Base-by-base conservation (phyloP, 2,113 vertebrate species). In the Pterophyllum scalare region DNA sequence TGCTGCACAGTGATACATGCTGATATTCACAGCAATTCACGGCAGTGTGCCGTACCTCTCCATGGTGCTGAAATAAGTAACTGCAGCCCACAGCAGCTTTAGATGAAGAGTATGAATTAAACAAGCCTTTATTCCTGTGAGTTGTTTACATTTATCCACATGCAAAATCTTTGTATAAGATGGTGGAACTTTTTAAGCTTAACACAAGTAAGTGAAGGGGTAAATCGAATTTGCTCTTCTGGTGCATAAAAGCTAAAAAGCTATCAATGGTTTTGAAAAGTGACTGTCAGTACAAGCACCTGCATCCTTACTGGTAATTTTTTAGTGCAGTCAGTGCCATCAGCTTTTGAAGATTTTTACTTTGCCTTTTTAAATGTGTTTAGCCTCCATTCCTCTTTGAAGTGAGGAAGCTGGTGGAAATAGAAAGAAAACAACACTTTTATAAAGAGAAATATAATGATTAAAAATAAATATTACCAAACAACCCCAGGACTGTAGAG, bases 21-120 rank as follows among this genome's bases (percentile, higher is more conserved):
- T 43, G 38, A 52, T 57, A n/a, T 46, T 49, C 14, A 56, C 7
- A 59, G 2, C 35, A 13, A 54, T 52, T 8, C 12, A 24, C 59
- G 19, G 6, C 9, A 22, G 13, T 33, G 11, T 3, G 38, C 59
- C 64, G 74, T 38, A 58, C 3, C 60, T 80, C n/a, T 87, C 58
- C 52, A 1, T 77, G 65, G 31, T 81, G 54, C 76, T 80, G 60
- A 86, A 79, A 70, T 52, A 54, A 72, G 46, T 31, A 31, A 31
- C 17, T 31, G 10, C 26, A 54, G 67, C 67, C 26, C 11, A 33
- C 31, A 6, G 26, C 40, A 49, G 52, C 46, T 31, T 33, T 54
- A 4, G 19, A 54, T n/a, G 17, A 20, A 72, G 17, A 26, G 24
- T 52, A 12, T 46, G 52, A 72, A 72, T n/a, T 52, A 52, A 52